These are phyloP conservation scores for Lasiurus borealis DNA, from an alignment of 2,113 vertebrate species.

Conservation along the genomic window DNA sequence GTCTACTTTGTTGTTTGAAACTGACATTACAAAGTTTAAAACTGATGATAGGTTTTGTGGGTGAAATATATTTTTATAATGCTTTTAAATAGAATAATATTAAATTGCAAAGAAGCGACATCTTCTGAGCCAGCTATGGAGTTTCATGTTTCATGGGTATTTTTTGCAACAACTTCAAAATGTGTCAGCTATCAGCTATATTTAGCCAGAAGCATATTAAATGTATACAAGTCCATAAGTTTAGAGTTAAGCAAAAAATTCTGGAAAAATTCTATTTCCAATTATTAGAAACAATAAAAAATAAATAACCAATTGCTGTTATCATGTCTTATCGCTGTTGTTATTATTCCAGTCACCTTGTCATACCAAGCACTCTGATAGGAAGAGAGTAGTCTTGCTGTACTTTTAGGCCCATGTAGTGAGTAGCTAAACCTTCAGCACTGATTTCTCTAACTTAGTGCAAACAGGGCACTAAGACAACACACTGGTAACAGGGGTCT, in stretches of 20 bases:
- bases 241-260: neutral
- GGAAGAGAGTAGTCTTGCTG: neutral
- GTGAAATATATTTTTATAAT: neutral
- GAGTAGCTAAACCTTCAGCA: neutral
- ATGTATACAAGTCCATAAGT: neutral
- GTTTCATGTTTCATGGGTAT: neutral
- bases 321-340: neutral
- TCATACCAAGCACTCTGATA: neutral
- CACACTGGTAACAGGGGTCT: neutral
- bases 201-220: neutral
- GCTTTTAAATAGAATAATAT: neutral
- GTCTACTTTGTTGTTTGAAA: slow-evolving; percentile 13
- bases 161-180: slow-evolving; percentile 24
- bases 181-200: neutral
- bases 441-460: neutral
- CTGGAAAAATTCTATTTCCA: neutral
- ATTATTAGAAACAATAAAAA: neutral
- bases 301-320: neutral
- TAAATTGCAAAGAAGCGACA: neutral
- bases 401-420: neutral
- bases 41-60: neutral
- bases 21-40: neutral
- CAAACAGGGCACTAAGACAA: neutral
- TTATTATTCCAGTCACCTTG: neutral
- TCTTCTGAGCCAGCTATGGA: neutral